These are phyloP conservation scores for Cylloceria caligata DNA, from an alignment of 2,888 invertebrate species.

Conservation along the genomic window DNA sequence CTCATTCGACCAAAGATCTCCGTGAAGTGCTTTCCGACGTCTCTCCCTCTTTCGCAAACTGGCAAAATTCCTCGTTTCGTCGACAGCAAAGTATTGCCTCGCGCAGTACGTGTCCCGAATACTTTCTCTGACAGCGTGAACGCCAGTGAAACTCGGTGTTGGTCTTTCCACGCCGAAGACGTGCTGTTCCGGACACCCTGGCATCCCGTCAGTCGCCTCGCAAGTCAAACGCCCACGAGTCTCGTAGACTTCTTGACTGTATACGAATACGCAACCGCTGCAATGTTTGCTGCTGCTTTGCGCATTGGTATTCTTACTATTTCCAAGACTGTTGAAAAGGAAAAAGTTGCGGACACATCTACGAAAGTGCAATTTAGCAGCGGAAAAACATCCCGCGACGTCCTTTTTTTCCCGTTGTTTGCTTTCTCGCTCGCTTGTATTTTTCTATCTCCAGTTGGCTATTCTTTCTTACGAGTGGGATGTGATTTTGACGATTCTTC, in stretches of 20 bases:
- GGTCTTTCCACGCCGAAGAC: slow-evolving; percentile 52
- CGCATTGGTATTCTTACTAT: slow-evolving; percentile 76
- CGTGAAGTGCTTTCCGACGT: slow-evolving; percentile 63
- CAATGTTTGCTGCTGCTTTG: slow-evolving; percentile 69
- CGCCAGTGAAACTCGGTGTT: slow-evolving; percentile 38
- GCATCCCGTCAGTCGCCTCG: slow-evolving; percentile 50
- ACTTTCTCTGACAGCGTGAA: slow-evolving; percentile 51
- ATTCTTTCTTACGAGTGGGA: slow-evolving; percentile 61
- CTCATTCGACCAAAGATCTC: slow-evolving; percentile 60
- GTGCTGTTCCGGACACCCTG: slow-evolving; percentile 61
- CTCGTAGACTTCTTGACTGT: slow-evolving; percentile 28
- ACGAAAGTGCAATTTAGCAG: slow-evolving; percentile 69
- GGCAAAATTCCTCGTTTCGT: slow-evolving; percentile 78
- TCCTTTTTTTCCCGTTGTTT: slow-evolving; percentile 42
- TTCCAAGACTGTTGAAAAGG: slow-evolving; percentile 57
- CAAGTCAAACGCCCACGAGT: slow-evolving; percentile 20
- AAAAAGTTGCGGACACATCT: slow-evolving; percentile 37
- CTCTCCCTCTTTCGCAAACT: slow-evolving; percentile 68
- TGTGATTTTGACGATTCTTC: slow-evolving; percentile 9
- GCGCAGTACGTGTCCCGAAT: slow-evolving; percentile 78
- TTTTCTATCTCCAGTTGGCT: slow-evolving; percentile 21
- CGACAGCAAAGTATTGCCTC: slow-evolving; percentile 76
- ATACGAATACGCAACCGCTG: slow-evolving; percentile 20
- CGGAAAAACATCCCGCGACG: slow-evolving; percentile 38
- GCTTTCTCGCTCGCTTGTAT: neutral